Conservation (phyloP, 2,113 vertebrate species). For the Heloderma charlesbogerti region DNA sequence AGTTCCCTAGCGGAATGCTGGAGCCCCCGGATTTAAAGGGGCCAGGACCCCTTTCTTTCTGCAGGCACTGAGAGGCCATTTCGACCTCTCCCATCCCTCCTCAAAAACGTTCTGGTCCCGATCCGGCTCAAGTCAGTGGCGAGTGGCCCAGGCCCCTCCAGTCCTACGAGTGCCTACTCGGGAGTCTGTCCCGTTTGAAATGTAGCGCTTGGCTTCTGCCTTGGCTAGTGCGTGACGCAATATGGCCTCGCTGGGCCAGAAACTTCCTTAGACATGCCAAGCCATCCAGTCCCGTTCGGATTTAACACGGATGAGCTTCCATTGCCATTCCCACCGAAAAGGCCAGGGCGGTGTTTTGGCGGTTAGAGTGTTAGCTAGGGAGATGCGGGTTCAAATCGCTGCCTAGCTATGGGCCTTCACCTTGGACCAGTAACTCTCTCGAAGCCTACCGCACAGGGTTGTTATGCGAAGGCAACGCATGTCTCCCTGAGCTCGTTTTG, state of each 20-base stretch:
- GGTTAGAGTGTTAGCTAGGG: neutral
- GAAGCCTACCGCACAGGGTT: neutral
- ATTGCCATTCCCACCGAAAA: neutral
- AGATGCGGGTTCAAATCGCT: neutral
- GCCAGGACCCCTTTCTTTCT: neutral
- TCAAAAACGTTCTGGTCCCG: neutral
- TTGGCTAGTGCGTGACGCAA: neutral
- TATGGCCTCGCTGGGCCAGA: neutral
- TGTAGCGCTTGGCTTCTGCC: neutral
- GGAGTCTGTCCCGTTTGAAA: neutral
- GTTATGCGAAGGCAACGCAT: neutral
- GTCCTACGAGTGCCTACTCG: too few species aligned
- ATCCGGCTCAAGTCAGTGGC: neutral
- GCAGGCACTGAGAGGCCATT: neutral
- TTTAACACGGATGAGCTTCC: neutral
- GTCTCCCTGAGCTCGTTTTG: neutral
- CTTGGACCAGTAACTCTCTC: neutral
- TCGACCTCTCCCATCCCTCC: neutral
- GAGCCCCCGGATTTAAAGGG: conserved; percentile 5
- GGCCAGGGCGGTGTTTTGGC: neutral
- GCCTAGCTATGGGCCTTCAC: neutral
- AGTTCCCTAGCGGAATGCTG: neutral
- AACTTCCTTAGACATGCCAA: neutral
- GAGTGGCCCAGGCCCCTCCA: neutral
- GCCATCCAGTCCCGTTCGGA: neutral